Evolutionary conservation across 2,797 vertebrate species (phyloP), one percentile per base, ranked within the genome.

Genomic region (Discoglossus pictus): DNA sequence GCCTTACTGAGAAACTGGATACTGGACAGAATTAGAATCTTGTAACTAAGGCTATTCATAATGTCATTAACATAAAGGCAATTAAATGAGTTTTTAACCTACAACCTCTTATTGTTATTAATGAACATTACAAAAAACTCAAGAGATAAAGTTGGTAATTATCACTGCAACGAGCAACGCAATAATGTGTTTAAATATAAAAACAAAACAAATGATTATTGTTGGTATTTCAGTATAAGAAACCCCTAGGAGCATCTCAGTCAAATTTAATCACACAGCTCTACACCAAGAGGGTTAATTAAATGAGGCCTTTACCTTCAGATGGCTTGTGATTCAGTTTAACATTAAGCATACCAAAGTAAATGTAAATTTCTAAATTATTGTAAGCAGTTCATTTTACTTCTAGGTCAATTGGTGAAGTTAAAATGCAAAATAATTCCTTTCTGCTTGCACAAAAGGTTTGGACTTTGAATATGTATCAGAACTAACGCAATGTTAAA

Each of bases 1-100:
- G 88, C 84, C 85, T 80, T 72, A 82, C 82, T 20, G 76, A 89
- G 89, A 90, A 91, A 89, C 88, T 91, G 88, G 91, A 90, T 91
- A 94, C 91, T 85, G 92, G 92, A 93, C 94, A 92, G 92, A 97
- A 97, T 95, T 93, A 95, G 92, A 94, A 92, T 93, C 87, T 86
- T 82, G 81, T 86, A 81, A 88, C 88, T 86, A 86, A 88, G 87
- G 92, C 94, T 93, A 97, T 95, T 96, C 93, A 96, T 95, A 93
- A 94, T 93, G 92, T 93, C 92, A 94, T 98, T 98, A 98, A 97
- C 96, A 98, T 96, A 95, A 97, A 98, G 92, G 95, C 95, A 98
- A 98, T 98, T 98, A 97, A 98, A 95, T 94, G 94, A 92, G 94
- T 96, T 98, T 98, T 99, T 99, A 98, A 99, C 96, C 96, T 96